phyloP scores from a whole-genome alignment of 2,113 vertebrate species.

The Zingel zingel region DNA sequence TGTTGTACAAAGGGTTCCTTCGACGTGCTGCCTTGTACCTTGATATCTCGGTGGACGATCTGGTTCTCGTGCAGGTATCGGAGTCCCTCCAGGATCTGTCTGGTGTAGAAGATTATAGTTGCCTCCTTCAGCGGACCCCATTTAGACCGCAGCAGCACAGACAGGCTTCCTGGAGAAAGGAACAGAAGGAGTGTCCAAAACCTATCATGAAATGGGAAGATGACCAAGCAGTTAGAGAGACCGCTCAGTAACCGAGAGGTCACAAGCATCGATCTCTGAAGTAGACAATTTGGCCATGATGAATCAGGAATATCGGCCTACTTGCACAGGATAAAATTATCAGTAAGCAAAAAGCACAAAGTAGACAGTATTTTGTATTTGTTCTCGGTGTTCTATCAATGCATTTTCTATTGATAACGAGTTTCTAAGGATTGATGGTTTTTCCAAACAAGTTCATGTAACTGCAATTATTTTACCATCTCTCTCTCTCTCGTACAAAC shows the following conservation, averaged over 20 bases:
- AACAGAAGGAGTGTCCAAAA: constrained; percentile 63
- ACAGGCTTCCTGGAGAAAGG: constrained; percentile 91
- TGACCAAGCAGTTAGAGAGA: constrained; percentile 54
- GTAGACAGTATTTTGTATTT: background rate
- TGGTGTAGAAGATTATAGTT: constrained; percentile 98
- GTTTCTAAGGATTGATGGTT: background rate
- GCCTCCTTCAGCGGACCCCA: constrained; percentile 98
- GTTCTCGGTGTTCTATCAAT: too few relatives aligned
- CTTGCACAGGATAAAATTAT: background rate
- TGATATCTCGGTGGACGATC: constrained; percentile 98
- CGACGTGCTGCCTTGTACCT: constrained; percentile 81
- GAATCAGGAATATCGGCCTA: background rate
- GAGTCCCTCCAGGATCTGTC: constrained; percentile 97
- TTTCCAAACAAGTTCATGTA: background rate
- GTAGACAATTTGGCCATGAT: background rate
- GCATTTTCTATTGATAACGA: background rate
- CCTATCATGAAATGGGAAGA: constrained; percentile 61
- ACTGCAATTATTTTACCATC: background rate
- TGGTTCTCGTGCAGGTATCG: constrained; percentile 98
- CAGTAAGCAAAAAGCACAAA: background rate
- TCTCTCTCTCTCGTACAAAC: constrained; percentile 11
- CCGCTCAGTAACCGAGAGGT: constrained; percentile 23
- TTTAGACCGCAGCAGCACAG: constrained; percentile 95
- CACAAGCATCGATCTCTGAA: constrained; percentile 43
- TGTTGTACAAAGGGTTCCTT: background rate